These are phyloP conservation scores for Crioceris asparagi DNA, from an alignment of 2,888 invertebrate species.

Conservation along the genomic window DNA sequence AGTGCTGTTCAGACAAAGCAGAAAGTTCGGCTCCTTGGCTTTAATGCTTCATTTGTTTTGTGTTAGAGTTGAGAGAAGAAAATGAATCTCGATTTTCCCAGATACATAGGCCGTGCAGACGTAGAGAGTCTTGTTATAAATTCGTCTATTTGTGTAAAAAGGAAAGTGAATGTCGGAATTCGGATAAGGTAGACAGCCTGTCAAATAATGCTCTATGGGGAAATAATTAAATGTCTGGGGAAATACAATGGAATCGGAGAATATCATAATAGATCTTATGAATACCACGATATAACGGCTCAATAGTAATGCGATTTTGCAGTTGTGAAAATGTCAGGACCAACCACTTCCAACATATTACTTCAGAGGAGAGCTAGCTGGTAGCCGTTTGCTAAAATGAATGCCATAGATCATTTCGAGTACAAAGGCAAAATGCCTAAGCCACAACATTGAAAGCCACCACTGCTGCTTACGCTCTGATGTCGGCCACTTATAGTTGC, in stretches of 20 bases:
- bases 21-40: too few species aligned
- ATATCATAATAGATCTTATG: conserved; percentile 17
- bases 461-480: conserved; percentile 19
- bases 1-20: too few species aligned
- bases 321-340: conserved; percentile 13
- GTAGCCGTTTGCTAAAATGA: conserved; percentile 29
- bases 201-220: too few species aligned
- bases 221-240: conserved; percentile 14
- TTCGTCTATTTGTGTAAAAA: too few species aligned
- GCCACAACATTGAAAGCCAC: conserved; percentile 19
- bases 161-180: too few species aligned
- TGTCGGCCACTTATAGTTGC: conserved; percentile 23
- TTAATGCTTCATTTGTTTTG: too few species aligned
- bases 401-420: conserved; percentile 34
- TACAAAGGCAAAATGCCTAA: conserved; percentile 28
- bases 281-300: conserved; percentile 16
- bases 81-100: too few species aligned
- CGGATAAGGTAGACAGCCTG: too few species aligned
- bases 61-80: too few species aligned
- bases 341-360: conserved; percentile 12
- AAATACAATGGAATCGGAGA: conserved; percentile 13
- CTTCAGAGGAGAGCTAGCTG: too few species aligned
- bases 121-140: too few species aligned
- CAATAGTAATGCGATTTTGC: conserved; percentile 26
- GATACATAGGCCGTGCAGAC: too few species aligned